Percentiles rank a stretch among this genome's conserved stretches.
Conservation (phyloP, 2,113 vertebrate species). For the Budorcas taxicolor region DNA sequence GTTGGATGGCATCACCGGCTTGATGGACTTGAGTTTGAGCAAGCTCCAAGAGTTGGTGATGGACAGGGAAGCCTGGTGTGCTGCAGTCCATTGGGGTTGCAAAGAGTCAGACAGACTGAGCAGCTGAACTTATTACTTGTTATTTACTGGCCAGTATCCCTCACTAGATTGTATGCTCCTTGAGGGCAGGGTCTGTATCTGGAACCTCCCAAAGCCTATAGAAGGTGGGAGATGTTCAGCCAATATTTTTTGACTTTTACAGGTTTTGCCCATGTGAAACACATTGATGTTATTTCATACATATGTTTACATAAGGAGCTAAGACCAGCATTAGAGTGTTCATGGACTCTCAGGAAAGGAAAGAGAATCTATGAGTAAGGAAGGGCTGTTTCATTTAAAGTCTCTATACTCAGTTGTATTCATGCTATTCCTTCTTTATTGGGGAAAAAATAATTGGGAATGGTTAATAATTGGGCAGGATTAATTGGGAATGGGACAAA, state of each 20-base stretch:
- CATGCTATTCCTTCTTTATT: background rate
- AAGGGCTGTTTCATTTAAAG: background rate
- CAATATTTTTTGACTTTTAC: conserved; percentile 25
- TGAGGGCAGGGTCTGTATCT: background rate
- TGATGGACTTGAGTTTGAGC: background rate
- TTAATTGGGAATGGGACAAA: background rate
- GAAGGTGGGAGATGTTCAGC: background rate
- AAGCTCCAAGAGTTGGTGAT: background rate
- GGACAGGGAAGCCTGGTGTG: background rate
- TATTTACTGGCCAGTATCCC: background rate
- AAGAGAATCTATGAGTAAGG: conserved; percentile 1
- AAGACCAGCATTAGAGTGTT: background rate
- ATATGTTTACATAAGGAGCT: background rate
- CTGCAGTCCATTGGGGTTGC: background rate
- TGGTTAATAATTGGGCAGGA: too few relatives aligned
- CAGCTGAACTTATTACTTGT: background rate
- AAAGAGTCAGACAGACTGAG: background rate
- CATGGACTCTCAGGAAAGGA: background rate
- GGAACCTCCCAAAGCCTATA: background rate
- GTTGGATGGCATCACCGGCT: background rate
- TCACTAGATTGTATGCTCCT: conserved; percentile 35
- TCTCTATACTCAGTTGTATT: background rate
- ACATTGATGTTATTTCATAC: conserved; percentile 4
- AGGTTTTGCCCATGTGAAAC: background rate
- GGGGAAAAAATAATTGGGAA: background rate